phyloP scores from a whole-genome alignment of 2,113 vertebrate genomes.

The Pontoporia blainvillei region DNA sequence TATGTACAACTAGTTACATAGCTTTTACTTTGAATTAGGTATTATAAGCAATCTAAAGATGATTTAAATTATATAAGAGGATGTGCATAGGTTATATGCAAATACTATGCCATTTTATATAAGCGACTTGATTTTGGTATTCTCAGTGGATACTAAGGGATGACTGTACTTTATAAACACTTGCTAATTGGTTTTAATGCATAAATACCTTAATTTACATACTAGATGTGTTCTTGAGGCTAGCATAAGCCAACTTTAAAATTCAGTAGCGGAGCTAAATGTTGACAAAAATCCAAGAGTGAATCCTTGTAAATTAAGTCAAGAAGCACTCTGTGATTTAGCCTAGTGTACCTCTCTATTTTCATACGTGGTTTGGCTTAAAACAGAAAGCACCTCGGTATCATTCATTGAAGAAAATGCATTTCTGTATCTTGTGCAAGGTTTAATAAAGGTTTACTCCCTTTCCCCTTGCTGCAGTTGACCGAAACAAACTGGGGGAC shows the following conservation, averaged over 20 bases:
- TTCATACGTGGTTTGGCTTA: not conserved
- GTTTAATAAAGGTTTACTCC: not conserved
- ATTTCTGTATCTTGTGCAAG: constrained; percentile 18
- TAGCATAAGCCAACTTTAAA: constrained; percentile 19
- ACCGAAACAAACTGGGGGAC: not conserved
- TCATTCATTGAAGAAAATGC: not conserved
- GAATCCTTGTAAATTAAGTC: constrained; percentile 10
- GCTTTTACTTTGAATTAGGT: not conserved
- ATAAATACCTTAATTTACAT: constrained; percentile 26
- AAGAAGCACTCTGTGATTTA: not conserved
- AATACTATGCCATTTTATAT: not conserved
- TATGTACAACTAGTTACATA: too few species aligned
- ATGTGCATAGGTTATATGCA: not conserved
- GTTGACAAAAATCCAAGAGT: constrained; percentile 2
- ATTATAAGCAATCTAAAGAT: not conserved
- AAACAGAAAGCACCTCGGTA: not conserved
- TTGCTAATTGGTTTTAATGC: constrained; percentile 10
- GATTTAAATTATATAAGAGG: not conserved
- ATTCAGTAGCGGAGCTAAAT: not conserved
- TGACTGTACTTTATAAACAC: not conserved
- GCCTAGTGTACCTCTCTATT: not conserved
- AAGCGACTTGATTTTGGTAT: not conserved
- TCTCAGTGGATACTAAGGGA: not conserved
- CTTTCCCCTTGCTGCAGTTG: not conserved
- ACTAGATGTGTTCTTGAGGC: not conserved